Evolutionary conservation across 2,113 vertebrate species (phyloP).

Genomic region (Elaphurus davidianus): DNA sequence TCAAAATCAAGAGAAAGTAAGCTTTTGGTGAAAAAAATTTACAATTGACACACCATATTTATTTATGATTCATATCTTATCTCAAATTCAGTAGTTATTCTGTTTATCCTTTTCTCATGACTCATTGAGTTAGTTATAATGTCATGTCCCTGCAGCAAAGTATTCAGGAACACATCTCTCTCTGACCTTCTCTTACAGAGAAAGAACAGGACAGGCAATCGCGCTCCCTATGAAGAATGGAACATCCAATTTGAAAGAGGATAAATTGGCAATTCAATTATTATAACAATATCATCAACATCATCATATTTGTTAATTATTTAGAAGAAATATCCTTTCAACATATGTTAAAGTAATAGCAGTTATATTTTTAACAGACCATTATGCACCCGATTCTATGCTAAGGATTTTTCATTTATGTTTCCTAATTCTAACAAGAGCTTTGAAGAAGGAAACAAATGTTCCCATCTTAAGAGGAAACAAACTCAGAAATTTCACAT

Average conservation of each 20-base stretch:
- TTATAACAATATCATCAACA: background rate
- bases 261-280: background rate
- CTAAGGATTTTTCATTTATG: background rate
- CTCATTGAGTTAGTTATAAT: background rate
- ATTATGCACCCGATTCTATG: background rate
- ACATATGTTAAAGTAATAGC: background rate
- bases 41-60: background rate
- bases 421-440: background rate
- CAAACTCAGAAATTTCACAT: background rate
- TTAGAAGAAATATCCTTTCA: background rate
- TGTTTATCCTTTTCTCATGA: background rate
- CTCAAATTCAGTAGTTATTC: background rate
- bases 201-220: background rate
- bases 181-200: background rate
- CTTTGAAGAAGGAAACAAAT: background rate
- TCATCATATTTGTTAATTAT: background rate
- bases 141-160: background rate
- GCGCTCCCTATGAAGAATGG: background rate
- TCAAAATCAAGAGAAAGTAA: background rate
- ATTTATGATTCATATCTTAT: background rate
- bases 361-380: background rate
- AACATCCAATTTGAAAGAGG: background rate
- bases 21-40: background rate
- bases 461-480: background rate
- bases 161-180: background rate